Conservation (phyloP, 1,140 invertebrate species). For the Mizuhopecten yessoensis region DNA sequence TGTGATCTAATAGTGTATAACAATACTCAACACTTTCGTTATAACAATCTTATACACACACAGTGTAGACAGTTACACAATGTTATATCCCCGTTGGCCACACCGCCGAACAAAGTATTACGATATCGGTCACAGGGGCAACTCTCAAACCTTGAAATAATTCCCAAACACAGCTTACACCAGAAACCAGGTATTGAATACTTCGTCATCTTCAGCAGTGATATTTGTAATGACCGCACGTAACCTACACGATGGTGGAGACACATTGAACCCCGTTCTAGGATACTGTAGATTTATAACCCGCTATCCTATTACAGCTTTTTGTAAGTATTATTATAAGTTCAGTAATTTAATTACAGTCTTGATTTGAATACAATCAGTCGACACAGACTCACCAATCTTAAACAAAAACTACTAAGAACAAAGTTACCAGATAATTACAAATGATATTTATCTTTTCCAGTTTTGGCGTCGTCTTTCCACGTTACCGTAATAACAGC, state of each 20-base stretch:
- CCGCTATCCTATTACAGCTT: not conserved
- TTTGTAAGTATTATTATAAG: not conserved
- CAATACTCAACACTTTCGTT: not conserved
- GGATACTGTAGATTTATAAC: conserved; percentile 10
- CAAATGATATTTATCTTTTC: not conserved
- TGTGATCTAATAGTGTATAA: not conserved
- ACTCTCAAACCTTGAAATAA: not conserved
- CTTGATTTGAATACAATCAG: too few species aligned
- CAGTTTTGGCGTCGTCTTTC: conserved; percentile 52
- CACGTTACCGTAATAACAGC: conserved; percentile 54
- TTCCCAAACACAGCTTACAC: not conserved
- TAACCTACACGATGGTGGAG: not conserved
- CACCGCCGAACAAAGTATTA: not conserved
- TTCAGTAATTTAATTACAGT: too few species aligned
- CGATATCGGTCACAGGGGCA: not conserved
- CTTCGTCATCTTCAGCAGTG: too few species aligned
- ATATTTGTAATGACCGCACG: not conserved
- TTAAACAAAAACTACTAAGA: too few species aligned
- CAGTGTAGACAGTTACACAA: too few species aligned
- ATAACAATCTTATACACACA: not conserved
- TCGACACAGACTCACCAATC: too few species aligned
- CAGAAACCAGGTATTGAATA: too few species aligned
- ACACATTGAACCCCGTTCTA: too few species aligned
- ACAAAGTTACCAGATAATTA: too few species aligned
- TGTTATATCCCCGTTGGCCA: not conserved